A percentile compares a stretch with the other conserved stretches of the same genome.
These are phyloP conservation scores for Drosophila monieri DNA, from an alignment of 2,888 invertebrate species.

Conservation along the genomic window DNA sequence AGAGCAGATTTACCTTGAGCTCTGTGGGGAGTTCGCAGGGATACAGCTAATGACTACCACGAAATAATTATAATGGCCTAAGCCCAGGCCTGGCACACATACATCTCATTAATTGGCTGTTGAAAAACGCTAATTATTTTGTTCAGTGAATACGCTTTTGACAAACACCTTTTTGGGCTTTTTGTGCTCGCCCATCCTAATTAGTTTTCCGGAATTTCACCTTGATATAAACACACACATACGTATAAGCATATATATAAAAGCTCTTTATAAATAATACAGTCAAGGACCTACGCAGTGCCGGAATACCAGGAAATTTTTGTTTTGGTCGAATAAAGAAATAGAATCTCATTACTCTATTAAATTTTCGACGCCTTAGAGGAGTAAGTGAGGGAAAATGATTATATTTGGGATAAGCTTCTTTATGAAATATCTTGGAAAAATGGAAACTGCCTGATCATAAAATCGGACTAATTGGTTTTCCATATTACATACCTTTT, in stretches of 20 bases:
- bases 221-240: constrained; percentile 7
- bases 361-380: constrained; percentile 28
- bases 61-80: constrained; percentile 49
- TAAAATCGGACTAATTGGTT: background rate
- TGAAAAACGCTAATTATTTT: constrained; percentile 64
- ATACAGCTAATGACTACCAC: constrained; percentile 45
- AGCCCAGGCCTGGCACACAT: constrained; percentile 23
- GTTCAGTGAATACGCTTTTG: constrained; percentile 64
- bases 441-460: background rate
- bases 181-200: constrained; percentile 24
- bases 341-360: constrained; percentile 30
- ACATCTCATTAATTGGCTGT: constrained; percentile 42
- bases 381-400: background rate
- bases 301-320: constrained; percentile 18
- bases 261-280: constrained; percentile 51
- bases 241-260: constrained; percentile 7
- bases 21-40: background rate
- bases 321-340: background rate
- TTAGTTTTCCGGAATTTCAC: constrained; percentile 31
- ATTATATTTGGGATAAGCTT: constrained; percentile 24
- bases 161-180: constrained; percentile 43
- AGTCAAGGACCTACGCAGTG: constrained; percentile 27
- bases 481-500: too few relatives aligned
- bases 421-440: constrained; percentile 24
- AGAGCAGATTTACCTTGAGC: background rate